Conservation (phyloP, 2,888 invertebrate species). For the Carterocephalus palaemon region DNA sequence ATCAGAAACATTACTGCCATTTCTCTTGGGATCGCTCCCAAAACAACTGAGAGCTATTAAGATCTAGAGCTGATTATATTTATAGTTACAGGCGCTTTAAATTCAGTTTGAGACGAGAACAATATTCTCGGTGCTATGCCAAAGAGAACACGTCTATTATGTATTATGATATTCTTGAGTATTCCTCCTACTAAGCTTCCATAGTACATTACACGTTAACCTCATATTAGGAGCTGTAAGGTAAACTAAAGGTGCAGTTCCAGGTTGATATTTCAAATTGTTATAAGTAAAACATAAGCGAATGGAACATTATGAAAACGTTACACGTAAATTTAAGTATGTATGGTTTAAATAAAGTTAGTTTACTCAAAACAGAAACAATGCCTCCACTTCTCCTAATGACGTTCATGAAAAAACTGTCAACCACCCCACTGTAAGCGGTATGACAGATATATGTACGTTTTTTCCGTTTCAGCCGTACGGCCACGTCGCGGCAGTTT, state of each 20-base stretch:
- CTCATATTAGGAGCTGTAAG: no score
- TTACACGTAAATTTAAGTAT: no score
- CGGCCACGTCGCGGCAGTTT: constrained; percentile 20
- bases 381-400: constrained; percentile 4
- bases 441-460: constrained; percentile 18
- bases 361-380: no score
- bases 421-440: constrained; percentile 8
- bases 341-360: no score
- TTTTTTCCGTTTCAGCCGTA: constrained; percentile 12
- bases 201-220: no score
- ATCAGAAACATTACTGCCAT: constrained; percentile 6
- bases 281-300: no score
- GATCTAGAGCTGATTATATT: constrained; percentile 12
- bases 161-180: no score
- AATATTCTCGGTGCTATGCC: not conserved
- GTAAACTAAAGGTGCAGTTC: no score
- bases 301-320: no score
- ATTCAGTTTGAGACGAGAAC: constrained; percentile 3
- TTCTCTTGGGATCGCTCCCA: constrained; percentile 9
- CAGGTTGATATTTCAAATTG: no score
- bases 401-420: constrained; percentile 14
- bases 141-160: no score
- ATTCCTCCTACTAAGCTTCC: no score
- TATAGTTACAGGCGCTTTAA: constrained; percentile 12
- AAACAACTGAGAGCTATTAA: constrained; percentile 10